Base-by-base conservation (phyloP, 1,140 invertebrate species). In the Leptopilina clavipes region DNA sequence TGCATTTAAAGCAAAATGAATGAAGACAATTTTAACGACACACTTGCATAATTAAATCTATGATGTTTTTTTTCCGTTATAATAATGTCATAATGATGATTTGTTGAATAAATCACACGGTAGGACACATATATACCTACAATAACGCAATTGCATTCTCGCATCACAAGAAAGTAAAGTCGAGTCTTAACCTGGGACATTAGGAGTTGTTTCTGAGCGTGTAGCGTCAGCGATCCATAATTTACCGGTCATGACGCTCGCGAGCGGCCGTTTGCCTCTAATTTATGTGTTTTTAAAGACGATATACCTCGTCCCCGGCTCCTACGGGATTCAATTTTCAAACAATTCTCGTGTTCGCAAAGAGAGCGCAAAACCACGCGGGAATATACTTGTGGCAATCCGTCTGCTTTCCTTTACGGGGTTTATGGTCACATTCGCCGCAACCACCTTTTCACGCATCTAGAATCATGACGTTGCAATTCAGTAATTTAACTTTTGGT, bases 211-310 rank as follows among this genome's bases (percentile, higher is more conserved):
- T 78, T 79, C 78, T 73, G 54, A 76, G 74, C 72, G 81, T 78
- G 80, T 86, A 76, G 77, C 84, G 82, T 86, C 84, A 84, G 84
- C 86, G 86, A 88, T 89, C 84, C 86, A 88, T 89, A 89, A 90
- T 89, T 90, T 89, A 90, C 83, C 85, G 82, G 78, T 85, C 84
- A 83, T 84, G 88, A 86, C 82, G 85, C 83, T 86, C 82, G 82
- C 80, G 85, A 84, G 79, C 75, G 83, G 86, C 85, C 84, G 84
- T 90, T 90, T 88, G 83, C 82, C 77, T 86, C 81, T 88, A 90
- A 90, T 90, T 90, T 90, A 90, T 90, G 88, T 88, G 86, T 88
- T 90, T 90, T 90, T 90, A 90, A 90, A 87, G 79, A 81, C 78
- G 79, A 74, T 79, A n/a, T n/a, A 72, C 79, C 77, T 80, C 79